phyloP scores from a whole-genome alignment of 2,888 invertebrate species.

The Salticus scenicus region DNA sequence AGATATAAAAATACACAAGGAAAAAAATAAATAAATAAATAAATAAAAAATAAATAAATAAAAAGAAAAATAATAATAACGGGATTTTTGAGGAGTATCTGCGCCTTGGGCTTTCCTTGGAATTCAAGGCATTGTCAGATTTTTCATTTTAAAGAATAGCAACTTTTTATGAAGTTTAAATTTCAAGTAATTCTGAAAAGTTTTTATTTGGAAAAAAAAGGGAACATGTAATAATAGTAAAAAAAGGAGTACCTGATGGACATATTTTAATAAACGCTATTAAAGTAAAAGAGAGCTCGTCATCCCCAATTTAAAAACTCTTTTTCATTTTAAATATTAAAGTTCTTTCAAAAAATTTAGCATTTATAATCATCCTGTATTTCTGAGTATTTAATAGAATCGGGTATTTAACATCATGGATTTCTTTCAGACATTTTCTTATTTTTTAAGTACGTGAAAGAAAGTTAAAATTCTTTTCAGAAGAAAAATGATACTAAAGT shows the following conservation, averaged over 20 bases:
- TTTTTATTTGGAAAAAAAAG: constrained; percentile 16
- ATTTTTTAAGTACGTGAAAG: not conserved
- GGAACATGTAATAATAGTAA: too few relatives aligned
- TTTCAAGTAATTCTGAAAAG: constrained; percentile 24
- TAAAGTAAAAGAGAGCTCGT: constrained; percentile 26
- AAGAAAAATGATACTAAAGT: too few relatives aligned
- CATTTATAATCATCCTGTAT: not conserved
- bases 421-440: not conserved
- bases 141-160: constrained; percentile 31
- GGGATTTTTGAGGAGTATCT: too few relatives aligned
- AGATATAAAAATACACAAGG: too few relatives aligned
- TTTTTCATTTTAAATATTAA: constrained; percentile 11
- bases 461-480: too few relatives aligned
- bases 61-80: too few relatives aligned
- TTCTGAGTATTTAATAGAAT: not conserved
- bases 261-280: constrained; percentile 55
- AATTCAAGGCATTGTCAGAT: constrained; percentile 31
- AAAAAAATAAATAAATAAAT: too few relatives aligned
- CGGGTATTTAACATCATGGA: not conserved
- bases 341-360: not conserved
- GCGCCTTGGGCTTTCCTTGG: not conserved
- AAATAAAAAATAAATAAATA: too few relatives aligned
- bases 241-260: constrained; percentile 34
- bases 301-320: constrained; percentile 8
- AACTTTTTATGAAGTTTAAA: constrained; percentile 28